These are phyloP conservation scores for Menidia menidia DNA, from an alignment of 2,797 vertebrate species.

Conservation along the genomic window DNA sequence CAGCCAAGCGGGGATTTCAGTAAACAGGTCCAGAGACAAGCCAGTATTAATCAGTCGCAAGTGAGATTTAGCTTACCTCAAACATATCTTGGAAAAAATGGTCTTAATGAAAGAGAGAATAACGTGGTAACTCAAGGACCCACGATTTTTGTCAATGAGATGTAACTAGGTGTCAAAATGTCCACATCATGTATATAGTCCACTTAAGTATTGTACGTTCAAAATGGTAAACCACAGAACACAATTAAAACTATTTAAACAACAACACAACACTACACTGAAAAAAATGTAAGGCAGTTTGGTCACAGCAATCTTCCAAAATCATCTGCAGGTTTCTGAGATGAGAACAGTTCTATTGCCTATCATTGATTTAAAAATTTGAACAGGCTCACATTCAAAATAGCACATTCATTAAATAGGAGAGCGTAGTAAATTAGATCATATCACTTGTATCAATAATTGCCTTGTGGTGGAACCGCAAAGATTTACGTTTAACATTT, in stretches of 20 bases:
- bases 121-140: conserved; percentile 84
- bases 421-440: background rate
- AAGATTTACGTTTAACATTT: too few species aligned
- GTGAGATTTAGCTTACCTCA: conserved; percentile 76
- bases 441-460: background rate
- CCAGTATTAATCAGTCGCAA: conserved; percentile 62
- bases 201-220: too few species aligned
- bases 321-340: background rate
- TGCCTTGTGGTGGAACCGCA: too few species aligned
- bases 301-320: background rate
- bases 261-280: too few species aligned
- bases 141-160: conserved; percentile 91
- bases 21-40: conserved; percentile 64
- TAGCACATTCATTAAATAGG: background rate
- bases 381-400: background rate
- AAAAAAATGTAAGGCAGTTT: too few species aligned
- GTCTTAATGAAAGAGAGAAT: conserved; percentile 74
- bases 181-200: background rate
- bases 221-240: too few species aligned
- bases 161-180: conserved; percentile 68
- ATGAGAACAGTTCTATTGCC: background rate
- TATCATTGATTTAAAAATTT: background rate
- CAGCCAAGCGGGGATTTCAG: conserved; percentile 51
- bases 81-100: conserved; percentile 74
- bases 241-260: too few species aligned